These are phyloP conservation scores for Podarcis cretensis DNA, from an alignment of 2,113 vertebrate genomes.

Conservation along the genomic window DNA sequence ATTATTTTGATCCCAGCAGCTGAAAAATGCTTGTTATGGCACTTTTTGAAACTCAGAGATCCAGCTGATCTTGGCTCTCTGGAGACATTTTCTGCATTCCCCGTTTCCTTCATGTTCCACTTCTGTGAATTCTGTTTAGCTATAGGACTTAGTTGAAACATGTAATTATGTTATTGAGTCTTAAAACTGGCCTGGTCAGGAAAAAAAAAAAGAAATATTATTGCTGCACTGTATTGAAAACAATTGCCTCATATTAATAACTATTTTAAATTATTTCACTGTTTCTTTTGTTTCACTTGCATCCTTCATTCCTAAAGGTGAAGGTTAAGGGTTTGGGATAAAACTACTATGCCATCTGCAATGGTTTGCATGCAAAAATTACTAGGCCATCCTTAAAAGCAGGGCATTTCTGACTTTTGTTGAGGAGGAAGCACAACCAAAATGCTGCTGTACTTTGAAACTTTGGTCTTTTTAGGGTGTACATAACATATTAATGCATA, in stretches of 20 bases:
- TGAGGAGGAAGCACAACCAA: not conserved
- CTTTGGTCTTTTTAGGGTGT: not conserved
- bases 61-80: not conserved
- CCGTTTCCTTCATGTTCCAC: not conserved
- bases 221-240: not conserved
- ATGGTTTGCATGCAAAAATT: not conserved
- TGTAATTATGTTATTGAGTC: constrained; percentile 26
- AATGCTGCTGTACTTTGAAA: not conserved
- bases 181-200: not conserved
- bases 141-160: constrained; percentile 16
- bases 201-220: not conserved
- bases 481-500: not conserved
- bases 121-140: constrained; percentile 10
- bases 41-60: not conserved
- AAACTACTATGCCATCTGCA: not conserved
- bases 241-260: accelerated
- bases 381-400: not conserved
- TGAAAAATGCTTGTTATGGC: not conserved
- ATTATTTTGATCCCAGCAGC: not conserved
- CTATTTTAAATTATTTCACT: not conserved
- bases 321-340: not conserved
- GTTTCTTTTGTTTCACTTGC: not conserved
- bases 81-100: not conserved
- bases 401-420: not conserved
- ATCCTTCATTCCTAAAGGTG: not conserved